A percentile compares a stretch with the other conserved stretches of the same genome.
phyloP scores from a whole-genome alignment of 2,888 invertebrate genomes.

The Aphodius granarius region DNA sequence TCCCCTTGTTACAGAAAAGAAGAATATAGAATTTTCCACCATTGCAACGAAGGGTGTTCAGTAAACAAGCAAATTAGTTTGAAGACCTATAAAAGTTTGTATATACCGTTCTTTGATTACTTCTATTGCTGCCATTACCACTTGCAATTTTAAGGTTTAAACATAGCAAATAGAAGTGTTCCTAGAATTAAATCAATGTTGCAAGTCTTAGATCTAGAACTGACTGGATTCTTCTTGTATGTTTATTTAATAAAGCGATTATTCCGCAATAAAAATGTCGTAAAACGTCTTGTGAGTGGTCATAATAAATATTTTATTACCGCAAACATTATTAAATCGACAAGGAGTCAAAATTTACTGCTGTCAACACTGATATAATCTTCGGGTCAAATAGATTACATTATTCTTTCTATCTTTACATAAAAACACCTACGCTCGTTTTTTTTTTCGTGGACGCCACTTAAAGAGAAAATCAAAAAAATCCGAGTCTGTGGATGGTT shows the following conservation, averaged over 20 bases:
- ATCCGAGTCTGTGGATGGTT: too few species aligned
- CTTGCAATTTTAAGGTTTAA: not conserved
- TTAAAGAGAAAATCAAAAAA: too few species aligned
- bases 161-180: not conserved
- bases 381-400: too few species aligned
- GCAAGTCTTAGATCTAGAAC: not conserved
- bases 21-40: too few species aligned
- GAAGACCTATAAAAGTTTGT: not conserved
- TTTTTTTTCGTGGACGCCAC: too few species aligned
- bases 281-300: not conserved
- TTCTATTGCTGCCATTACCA: not conserved
- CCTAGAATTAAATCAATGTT: not conserved
- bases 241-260: not conserved
- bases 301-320: not conserved
- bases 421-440: too few species aligned
- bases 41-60: too few species aligned
- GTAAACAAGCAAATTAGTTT: not conserved
- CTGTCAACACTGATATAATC: not conserved
- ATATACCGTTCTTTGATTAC: not conserved
- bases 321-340: not conserved
- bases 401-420: too few species aligned
- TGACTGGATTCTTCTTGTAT: not conserved
- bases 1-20: too few species aligned
- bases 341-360: not conserved
- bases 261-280: not conserved